Base-by-base conservation (phyloP, 2,888 invertebrate species). In the Ptycholaimellus sp. region DNA sequence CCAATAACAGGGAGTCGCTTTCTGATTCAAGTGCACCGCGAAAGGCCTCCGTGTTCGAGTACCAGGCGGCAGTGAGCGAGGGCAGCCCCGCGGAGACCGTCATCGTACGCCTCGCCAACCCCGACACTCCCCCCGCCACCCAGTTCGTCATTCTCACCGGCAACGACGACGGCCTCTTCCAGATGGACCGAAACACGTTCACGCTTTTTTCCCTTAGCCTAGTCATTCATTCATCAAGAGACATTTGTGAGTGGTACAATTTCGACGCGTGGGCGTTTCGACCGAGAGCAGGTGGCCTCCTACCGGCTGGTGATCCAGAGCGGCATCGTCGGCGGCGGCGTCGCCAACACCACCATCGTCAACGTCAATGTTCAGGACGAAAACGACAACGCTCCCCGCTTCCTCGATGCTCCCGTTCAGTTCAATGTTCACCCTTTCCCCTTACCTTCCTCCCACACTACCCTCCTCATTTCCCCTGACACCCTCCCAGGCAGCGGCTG, bases 331-430 rank as follows among this genome's bases (percentile, higher is more conserved):
- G 49, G 32, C 49, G 49, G 36, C 47, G 49, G 31, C 39, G 52
- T 14, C 50, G 51, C 37, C 51, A 51, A 6, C 25, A 23, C 25
- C 49, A 51, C 50, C 11, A 72, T 78, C 46, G 67, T 85, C 33
- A 71, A 81, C 56, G 76, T 87, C 35, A 80, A 82, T 64, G 82
- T 87, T 36, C 64, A 83, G 52, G 93, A 93, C 60, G 83, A 82
- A 59, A 93, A 93, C 59, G 93, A 93, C 61, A 87, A 90, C 64
- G 73, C 80, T 2, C 90, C 90, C 1, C 74, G 72, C 13, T 93
- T 93, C 62, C 74, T 81, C 3, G 70, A 73, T 14, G 66, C 73
- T 1, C 56, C 55, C 9, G 46, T 55, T 37, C 41, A 41, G 5
- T 34, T 57, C 21, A 48, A 52, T 17, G 40, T 51, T n/a, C 40